Evolutionary conservation across 2,113 vertebrate species (phyloP), one percentile per base, ranked within the genome.

Genomic region (Aptenodytes forsteri): DNA sequence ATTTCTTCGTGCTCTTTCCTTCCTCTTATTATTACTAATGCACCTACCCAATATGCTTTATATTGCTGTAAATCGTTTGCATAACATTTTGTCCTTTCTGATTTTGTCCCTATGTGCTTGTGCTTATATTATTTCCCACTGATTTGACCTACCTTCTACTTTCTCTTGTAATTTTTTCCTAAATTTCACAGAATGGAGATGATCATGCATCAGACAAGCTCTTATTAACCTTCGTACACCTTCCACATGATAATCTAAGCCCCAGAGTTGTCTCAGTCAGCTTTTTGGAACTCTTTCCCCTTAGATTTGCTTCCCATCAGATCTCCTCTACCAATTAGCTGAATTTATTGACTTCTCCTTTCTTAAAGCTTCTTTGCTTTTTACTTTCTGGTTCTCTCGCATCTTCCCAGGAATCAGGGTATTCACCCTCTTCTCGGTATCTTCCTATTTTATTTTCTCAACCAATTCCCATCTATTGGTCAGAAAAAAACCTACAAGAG

Each of bases 1-100:
- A 69, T 87, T 93, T 93, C 82, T 94, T 93, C 66, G 56, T 49
- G 52, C 44, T 90, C 30, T 85, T 79, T 83, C 47, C 70, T 94
- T 95, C 77, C 47, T 75, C 42, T 79, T 92, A 2, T 87, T 84
- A 79, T 83, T 96, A 71, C 58, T 89, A 87, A 69, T 65, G 23
- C 52, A 83, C 54, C 69, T 87, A 44, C 6, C 16, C 44, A 85
- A 56, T 87, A 61, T 65, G 44, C 21, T 79, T 87, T 40, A 52
- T 79, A 76, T 29, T 72, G 16, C 44, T 76, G 14, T 56, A 84
- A 89, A 87, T 82, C 22, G 21, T 71, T 81, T 79, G 47, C 10
- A 26, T 76, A 82, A 76, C n/a, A 69, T 87, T 82, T 91, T 93
- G 34, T 84, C 40, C 34, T 61, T 71, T 67, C 81, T 38, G 30